These are phyloP conservation scores for Verasper variegatus DNA, from an alignment of 2,113 vertebrate species.

Conservation along the genomic window DNA sequence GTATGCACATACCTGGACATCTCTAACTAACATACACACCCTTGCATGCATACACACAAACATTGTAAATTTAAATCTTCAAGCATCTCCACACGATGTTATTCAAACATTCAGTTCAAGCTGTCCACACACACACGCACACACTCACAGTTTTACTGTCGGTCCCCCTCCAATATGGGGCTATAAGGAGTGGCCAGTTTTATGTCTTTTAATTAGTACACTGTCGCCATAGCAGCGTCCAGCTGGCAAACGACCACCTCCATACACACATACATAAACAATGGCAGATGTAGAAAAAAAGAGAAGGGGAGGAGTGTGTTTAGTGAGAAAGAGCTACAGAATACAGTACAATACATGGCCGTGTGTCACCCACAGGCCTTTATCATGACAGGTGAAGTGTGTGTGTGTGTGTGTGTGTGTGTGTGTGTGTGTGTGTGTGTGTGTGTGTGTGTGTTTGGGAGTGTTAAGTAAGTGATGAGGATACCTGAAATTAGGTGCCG, in stretches of 20 bases:
- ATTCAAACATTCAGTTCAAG: too few relatives aligned
- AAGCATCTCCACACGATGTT: too few relatives aligned
- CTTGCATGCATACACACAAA: too few relatives aligned
- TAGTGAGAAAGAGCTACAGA: background rate
- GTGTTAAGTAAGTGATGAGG: background rate
- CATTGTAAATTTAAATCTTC: too few relatives aligned
- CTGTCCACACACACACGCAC: constrained; percentile 26
- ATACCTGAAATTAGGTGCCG: constrained; percentile 89
- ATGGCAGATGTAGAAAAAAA: constrained; percentile 10
- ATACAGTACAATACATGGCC: background rate
- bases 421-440: constrained; percentile 3
- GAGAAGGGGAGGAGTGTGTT: constrained; percentile 7
- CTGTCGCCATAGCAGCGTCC: constrained; percentile 50
- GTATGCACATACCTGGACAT: too few relatives aligned
- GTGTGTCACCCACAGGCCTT: background rate
- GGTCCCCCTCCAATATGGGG: constrained; percentile 55
- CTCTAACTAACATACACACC: too few relatives aligned
- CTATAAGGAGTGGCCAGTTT: constrained; percentile 66
- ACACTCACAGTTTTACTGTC: constrained; percentile 44
- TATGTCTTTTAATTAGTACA: constrained; percentile 77
- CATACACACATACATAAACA: constrained; percentile 51
- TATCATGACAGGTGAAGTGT: constrained; percentile 2
- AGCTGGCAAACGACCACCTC: constrained; percentile 57
- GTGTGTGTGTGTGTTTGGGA: constrained; percentile 14
- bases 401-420: constrained; percentile 12